Evolutionary conservation across 2,888 invertebrate species (phyloP).

Genomic region (Ephialtes manifestator): DNA sequence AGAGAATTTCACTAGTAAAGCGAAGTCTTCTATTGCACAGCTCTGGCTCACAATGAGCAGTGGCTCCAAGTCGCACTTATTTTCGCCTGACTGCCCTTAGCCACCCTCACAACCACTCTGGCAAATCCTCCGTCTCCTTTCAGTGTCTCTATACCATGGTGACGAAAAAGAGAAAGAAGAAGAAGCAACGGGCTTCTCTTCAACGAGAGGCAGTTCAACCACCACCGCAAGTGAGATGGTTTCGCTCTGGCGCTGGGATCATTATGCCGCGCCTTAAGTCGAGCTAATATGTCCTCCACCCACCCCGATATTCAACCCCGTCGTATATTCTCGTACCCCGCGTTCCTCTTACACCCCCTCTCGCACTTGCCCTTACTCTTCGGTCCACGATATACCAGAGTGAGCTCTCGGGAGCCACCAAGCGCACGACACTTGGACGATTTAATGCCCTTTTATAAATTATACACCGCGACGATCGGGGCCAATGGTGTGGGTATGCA

Average conservation of each 20-base stretch:
- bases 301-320: constrained; percentile 69
- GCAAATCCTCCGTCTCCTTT: constrained; percentile 33
- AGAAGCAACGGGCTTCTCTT: constrained; percentile 24
- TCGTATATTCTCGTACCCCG: constrained; percentile 65
- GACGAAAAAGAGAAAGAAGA: constrained; percentile 31
- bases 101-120: constrained; percentile 56
- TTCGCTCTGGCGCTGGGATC: constrained; percentile 80
- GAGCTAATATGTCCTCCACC: constrained; percentile 84
- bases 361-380: constrained; percentile 63
- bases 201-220: constrained; percentile 48
- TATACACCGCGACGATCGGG: constrained; percentile 74
- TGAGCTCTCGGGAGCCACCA: constrained; percentile 70
- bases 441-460: constrained; percentile 85
- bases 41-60: constrained; percentile 80
- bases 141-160: neutral
- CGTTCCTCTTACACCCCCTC: constrained; percentile 60
- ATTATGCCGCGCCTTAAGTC: constrained; percentile 85
- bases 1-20: constrained; percentile 50
- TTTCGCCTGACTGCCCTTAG: constrained; percentile 81
- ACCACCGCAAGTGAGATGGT: constrained; percentile 78
- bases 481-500: constrained; percentile 10
- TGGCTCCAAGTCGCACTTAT: constrained; percentile 83
- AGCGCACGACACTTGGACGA: constrained; percentile 80
- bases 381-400: constrained; percentile 64
- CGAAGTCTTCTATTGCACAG: constrained; percentile 72